Percentiles rank a stretch among this genome's conserved stretches.
These are phyloP conservation scores for Gonioctena quinquepunctata DNA, from an alignment of 1,140 invertebrate genomes.

Conservation along the genomic window DNA sequence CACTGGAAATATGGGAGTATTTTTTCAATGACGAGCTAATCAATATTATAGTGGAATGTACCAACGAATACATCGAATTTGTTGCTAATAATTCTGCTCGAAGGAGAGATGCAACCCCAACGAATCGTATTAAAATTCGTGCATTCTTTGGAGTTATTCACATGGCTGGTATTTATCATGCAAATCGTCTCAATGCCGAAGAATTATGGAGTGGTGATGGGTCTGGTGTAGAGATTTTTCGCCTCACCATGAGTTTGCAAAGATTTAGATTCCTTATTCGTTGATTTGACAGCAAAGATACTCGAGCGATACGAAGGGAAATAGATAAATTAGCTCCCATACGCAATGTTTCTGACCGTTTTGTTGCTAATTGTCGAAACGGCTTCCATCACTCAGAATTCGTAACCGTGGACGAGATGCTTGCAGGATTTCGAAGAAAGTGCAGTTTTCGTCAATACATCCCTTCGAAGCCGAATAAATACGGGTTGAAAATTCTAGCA, in stretches of 20 bases:
- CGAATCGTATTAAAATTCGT: background rate
- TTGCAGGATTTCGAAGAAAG: background rate
- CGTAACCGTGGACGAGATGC: slow-evolving; percentile 53
- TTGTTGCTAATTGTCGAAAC: background rate
- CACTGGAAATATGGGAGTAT: no score
- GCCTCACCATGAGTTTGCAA: background rate
- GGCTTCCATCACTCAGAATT: background rate
- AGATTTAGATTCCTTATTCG: background rate
- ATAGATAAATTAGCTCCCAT: background rate
- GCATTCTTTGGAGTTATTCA: background rate
- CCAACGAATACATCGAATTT: slow-evolving; percentile 2
- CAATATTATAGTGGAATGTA: background rate
- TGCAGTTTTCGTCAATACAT: slow-evolving; percentile 49
- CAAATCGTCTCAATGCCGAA: background rate
- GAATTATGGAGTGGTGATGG: background rate
- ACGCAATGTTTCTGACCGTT: background rate
- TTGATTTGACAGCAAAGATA: background rate
- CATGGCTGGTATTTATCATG: background rate
- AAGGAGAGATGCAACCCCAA: background rate
- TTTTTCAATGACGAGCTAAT: no score
- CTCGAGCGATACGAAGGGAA: background rate
- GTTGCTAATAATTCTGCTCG: background rate
- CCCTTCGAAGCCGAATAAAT: slow-evolving; percentile 18
- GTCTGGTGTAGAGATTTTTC: slow-evolving; percentile 24
- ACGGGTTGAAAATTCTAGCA: slow-evolving; percentile 2